Percentiles rank a stretch among this genome's conserved stretches.
Evolutionary conservation across 2,797 vertebrate genomes (phyloP).

Genomic region (Phaenicophaeus curvirostris): DNA sequence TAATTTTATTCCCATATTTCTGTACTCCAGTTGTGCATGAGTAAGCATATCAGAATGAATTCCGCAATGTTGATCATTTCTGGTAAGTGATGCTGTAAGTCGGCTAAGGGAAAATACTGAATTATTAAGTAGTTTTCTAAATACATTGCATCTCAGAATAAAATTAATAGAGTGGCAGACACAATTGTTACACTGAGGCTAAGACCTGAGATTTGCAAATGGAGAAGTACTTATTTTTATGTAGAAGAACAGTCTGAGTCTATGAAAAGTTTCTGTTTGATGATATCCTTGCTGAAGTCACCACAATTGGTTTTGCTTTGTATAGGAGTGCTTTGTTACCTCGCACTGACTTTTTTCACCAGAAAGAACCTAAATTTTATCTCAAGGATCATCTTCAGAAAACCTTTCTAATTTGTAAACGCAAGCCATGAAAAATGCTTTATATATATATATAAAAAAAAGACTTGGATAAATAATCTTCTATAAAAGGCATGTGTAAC

Average conservation of each 20-base stretch:
- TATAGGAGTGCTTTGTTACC: background rate
- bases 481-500: background rate
- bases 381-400: background rate
- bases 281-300: background rate
- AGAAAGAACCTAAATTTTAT: background rate
- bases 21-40: background rate
- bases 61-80: background rate
- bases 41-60: background rate
- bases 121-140: conserved; percentile 49
- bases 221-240: background rate
- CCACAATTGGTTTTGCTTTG: background rate
- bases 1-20: background rate
- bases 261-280: background rate
- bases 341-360: background rate
- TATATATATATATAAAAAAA: no score
- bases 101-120: conserved; percentile 36
- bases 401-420: background rate
- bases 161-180: background rate
- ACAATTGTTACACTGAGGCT: background rate
- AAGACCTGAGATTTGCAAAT: background rate
- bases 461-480: background rate
- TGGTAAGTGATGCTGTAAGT: background rate
- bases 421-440: background rate
- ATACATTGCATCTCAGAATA: background rate
- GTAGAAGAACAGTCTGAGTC: background rate